Evolutionary conservation across 2,888 invertebrate species (phyloP).

Genomic region (Eilema caniola): DNA sequence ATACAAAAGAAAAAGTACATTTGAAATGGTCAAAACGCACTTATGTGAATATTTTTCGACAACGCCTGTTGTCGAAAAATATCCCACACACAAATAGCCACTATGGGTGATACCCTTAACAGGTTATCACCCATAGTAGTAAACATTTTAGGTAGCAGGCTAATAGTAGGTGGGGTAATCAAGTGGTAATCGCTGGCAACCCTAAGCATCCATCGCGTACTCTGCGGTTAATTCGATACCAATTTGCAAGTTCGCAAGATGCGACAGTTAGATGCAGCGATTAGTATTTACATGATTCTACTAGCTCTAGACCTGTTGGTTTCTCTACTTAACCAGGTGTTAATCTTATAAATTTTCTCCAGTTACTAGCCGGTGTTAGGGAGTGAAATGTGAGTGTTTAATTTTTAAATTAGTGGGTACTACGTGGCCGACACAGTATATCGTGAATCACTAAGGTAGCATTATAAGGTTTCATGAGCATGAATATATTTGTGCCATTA

Average conservation of each 20-base stretch:
- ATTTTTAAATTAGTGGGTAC: neutral
- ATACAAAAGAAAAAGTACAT: too few relatives aligned
- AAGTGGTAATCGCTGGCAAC: neutral
- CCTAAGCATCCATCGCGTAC: conserved; percentile 34
- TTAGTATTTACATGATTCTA: conserved; percentile 31
- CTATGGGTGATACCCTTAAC: too few relatives aligned
- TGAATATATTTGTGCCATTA: too few relatives aligned
- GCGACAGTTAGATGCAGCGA: conserved; percentile 35
- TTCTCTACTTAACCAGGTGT: conserved; percentile 16
- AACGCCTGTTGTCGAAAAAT: too few relatives aligned
- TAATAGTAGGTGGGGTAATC: neutral
- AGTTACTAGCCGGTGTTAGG: neutral
- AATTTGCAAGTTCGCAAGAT: conserved; percentile 59
- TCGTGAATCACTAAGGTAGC: too few relatives aligned
- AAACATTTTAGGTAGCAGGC: too few relatives aligned
- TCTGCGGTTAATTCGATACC: conserved; percentile 51
- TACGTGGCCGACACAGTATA: too few relatives aligned
- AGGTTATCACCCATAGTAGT: too few relatives aligned
- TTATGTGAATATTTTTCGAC: too few relatives aligned
- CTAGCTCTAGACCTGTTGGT: conserved; percentile 9
- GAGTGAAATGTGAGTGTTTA: neutral
- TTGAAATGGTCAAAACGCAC: too few relatives aligned
- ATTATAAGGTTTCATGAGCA: too few relatives aligned
- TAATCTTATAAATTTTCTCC: conserved; percentile 7
- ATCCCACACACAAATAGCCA: too few relatives aligned